Percentiles rank a stretch among this genome's conserved stretches.
These are phyloP conservation scores for Pyralis farinalis DNA, from an alignment of 2,888 invertebrate genomes.

Conservation along the genomic window DNA sequence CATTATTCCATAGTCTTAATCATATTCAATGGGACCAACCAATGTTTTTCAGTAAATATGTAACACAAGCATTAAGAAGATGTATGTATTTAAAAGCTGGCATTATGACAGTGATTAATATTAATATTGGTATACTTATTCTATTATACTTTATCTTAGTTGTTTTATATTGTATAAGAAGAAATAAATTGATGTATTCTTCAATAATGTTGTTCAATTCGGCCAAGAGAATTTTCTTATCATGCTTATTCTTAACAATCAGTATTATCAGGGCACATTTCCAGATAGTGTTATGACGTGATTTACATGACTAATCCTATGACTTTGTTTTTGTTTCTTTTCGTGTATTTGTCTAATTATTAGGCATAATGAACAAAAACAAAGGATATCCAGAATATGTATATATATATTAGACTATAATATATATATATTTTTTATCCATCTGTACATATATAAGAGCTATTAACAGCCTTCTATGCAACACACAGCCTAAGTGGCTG, in stretches of 20 bases:
- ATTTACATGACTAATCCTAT: not conserved
- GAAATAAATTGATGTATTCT: conserved; percentile 57
- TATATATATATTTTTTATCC: too few species aligned
- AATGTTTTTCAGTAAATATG: conserved; percentile 11
- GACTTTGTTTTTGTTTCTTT: too few species aligned
- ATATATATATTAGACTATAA: too few species aligned
- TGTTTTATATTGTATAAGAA: conserved; percentile 52
- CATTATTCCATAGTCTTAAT: not conserved
- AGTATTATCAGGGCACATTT: conserved; percentile 1
- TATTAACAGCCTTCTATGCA: too few species aligned
- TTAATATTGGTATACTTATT: conserved; percentile 5
- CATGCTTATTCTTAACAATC: not conserved
- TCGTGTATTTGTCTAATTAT: too few species aligned
- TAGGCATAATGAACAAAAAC: too few species aligned
- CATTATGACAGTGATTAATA: conserved; percentile 6
- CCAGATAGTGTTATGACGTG: not conserved
- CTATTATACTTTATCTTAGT: conserved; percentile 14
- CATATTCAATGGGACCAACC: conserved; percentile 16
- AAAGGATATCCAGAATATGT: too few species aligned
- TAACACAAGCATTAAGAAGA: conserved; percentile 1
- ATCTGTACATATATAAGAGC: too few species aligned
- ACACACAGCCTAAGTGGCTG: too few species aligned
- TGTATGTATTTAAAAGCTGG: not conserved
- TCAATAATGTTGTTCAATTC: conserved; percentile 29
- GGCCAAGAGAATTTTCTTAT: not conserved